These are phyloP conservation scores for Drosophila seclusa DNA, from an alignment of 2,888 invertebrate genomes.

Conservation along the genomic window DNA sequence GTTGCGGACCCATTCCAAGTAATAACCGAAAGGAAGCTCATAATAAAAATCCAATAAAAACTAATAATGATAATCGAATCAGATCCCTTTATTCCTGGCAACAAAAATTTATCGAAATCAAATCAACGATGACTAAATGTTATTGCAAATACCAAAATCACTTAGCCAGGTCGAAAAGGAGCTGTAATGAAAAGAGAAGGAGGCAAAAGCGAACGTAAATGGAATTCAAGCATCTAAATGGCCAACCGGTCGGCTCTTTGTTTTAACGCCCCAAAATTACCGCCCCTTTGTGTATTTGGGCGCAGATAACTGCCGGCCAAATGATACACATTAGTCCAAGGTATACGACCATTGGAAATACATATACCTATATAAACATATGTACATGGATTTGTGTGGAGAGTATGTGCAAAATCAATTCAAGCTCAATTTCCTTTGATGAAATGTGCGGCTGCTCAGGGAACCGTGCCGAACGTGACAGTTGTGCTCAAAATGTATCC, in stretches of 20 bases:
- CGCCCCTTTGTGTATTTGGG: conserved; percentile 55
- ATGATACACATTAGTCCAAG: conserved; percentile 65
- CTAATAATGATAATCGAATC: conserved; percentile 21
- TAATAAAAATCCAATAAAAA: conserved; percentile 3
- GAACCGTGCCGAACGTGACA: conserved; percentile 62
- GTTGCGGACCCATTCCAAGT: background rate
- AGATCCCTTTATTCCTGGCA: conserved; percentile 17
- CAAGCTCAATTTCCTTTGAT: conserved; percentile 74
- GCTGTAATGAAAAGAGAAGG: conserved; percentile 8
- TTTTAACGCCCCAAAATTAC: conserved; percentile 54
- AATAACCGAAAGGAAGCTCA: background rate
- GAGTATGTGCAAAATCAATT: conserved; percentile 67
- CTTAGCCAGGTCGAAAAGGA: conserved; percentile 48
- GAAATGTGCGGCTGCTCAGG: conserved; percentile 52
- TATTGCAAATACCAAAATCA: conserved; percentile 56
- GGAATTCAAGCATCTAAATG: conserved; percentile 19
- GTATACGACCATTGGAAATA: conserved; percentile 20
- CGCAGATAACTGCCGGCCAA: conserved; percentile 68
- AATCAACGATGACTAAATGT: conserved; percentile 48
- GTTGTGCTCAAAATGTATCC: conserved; percentile 46
- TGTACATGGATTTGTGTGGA: conserved; percentile 20
- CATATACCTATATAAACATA: conserved; percentile 4
- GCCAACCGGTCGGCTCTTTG: conserved; percentile 26
- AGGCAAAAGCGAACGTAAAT: conserved; percentile 3
- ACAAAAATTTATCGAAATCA: conserved; percentile 37